Evolutionary conservation across 2,797 vertebrate species (phyloP).

Genomic region (Enteromius thamalakanensis): DNA sequence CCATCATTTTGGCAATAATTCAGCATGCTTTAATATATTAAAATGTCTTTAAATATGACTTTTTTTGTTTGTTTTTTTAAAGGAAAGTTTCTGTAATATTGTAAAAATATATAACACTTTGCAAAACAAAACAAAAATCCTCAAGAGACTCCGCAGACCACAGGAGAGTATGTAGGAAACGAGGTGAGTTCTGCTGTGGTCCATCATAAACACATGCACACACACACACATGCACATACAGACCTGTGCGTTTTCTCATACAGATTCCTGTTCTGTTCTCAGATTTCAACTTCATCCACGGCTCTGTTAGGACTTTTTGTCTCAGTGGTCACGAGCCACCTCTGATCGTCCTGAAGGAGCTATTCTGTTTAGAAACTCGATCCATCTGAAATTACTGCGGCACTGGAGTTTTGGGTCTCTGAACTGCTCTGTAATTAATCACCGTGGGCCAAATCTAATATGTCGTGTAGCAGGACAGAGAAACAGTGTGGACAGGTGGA

Average conservation of each 20-base stretch:
- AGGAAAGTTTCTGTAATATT: not conserved
- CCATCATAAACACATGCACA: constrained; percentile 33
- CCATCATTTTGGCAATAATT: not conserved
- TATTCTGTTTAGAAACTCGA: constrained; percentile 57
- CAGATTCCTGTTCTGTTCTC: constrained; percentile 51
- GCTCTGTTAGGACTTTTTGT: constrained; percentile 59
- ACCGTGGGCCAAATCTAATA: constrained; percentile 53
- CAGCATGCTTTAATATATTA: not conserved
- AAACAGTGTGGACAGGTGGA: constrained; percentile 44
- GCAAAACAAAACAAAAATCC: not conserved
- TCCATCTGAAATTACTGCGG: constrained; percentile 55
- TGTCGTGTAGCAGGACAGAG: constrained; percentile 39
- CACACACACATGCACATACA: constrained; percentile 41
- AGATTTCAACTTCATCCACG: constrained; percentile 52
- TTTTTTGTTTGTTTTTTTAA: not conserved
- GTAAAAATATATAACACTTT: not conserved
- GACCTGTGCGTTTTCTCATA: constrained; percentile 6
- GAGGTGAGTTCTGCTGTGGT: constrained; percentile 8
- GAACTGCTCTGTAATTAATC: constrained; percentile 57
- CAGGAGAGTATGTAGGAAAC: not conserved
- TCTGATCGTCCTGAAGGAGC: constrained; percentile 53
- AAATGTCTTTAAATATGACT: not conserved
- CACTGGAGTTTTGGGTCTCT: constrained; percentile 31
- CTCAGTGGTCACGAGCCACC: constrained; percentile 51
- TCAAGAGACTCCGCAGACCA: not conserved